Evolutionary conservation across 2,888 invertebrate species (phyloP).

Genomic region (Hesperia comma): DNA sequence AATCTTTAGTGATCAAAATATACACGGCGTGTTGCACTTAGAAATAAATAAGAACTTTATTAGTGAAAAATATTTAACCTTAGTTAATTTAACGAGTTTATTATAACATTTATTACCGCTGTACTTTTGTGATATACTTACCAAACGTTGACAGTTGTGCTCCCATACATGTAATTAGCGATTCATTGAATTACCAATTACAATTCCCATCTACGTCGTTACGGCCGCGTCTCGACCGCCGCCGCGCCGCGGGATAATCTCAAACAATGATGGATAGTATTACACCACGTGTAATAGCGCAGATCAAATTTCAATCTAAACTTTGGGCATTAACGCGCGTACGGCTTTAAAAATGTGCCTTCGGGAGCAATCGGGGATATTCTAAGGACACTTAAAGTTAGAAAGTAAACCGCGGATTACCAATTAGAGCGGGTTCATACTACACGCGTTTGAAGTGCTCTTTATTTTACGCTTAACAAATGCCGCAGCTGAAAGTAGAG

Average conservation of each 20-base stretch:
- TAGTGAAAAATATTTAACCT: too few relatives aligned
- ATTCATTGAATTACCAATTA: constrained; percentile 7
- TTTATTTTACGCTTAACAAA: not conserved
- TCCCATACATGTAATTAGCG: not conserved
- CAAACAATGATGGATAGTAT: constrained; percentile 1
- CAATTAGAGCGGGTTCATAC: constrained; percentile 15
- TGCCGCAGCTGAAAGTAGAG: too few relatives aligned
- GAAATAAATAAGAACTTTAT: too few relatives aligned
- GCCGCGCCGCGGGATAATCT: too few relatives aligned
- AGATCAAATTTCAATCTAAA: constrained; percentile 80
- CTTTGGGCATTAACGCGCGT: constrained; percentile 67
- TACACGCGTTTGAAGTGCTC: constrained; percentile 1
- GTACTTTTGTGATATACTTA: too few relatives aligned
- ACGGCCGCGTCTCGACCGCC: not conserved
- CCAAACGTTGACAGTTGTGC: not conserved
- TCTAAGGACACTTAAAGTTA: constrained; percentile 50
- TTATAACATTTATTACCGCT: too few relatives aligned
- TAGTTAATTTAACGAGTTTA: too few relatives aligned
- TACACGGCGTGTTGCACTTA: too few relatives aligned
- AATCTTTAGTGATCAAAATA: too few relatives aligned
- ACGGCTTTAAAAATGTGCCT: constrained; percentile 71
- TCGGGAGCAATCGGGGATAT: constrained; percentile 56
- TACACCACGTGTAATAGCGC: constrained; percentile 26
- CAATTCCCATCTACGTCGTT: constrained; percentile 8
- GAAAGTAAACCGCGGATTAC: constrained; percentile 49